Conservation (phyloP, 2,888 invertebrate genomes). For the Nudaria mundana region DNA sequence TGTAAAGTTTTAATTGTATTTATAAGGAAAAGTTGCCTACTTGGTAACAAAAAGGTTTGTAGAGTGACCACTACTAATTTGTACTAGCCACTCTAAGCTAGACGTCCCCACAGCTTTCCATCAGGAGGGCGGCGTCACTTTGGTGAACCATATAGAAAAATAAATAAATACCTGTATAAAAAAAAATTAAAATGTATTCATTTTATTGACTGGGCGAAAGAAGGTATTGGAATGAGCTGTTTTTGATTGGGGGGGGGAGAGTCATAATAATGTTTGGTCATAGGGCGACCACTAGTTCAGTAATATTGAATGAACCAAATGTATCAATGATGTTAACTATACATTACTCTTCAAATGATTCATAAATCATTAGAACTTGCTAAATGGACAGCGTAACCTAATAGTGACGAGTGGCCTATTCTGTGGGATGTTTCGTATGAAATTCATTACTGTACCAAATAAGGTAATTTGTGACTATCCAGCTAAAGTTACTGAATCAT, state of each 20-base stretch:
- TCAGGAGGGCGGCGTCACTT: too few species aligned
- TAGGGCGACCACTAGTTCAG: not conserved
- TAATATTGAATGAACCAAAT: conserved; percentile 22
- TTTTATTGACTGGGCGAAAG: too few species aligned
- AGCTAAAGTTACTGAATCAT: conserved; percentile 7
- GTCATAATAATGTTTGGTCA: not conserved
- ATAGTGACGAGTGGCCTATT: conserved; percentile 24
- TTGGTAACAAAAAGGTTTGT: not conserved
- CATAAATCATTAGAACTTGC: conserved; percentile 24
- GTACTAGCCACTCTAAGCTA: too few species aligned
- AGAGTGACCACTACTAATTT: not conserved
- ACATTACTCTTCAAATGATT: conserved; percentile 43
- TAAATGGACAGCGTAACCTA: conserved; percentile 27
- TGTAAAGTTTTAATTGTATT: not conserved
- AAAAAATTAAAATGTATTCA: too few species aligned
- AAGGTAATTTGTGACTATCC: not conserved
- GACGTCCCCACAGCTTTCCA: too few species aligned
- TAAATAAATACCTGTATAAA: too few species aligned
- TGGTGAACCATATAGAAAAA: too few species aligned
- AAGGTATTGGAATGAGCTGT: too few species aligned
- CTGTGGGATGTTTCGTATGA: conserved; percentile 5
- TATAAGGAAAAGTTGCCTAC: not conserved
- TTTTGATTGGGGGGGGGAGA: too few species aligned
- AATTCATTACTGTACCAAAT: conserved; percentile 10
- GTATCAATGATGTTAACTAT: conserved; percentile 24